Percentiles rank a stretch among this genome's conserved stretches.
Conservation (phyloP, 2,888 invertebrate species). For the Glaucopsyche alexis region DNA sequence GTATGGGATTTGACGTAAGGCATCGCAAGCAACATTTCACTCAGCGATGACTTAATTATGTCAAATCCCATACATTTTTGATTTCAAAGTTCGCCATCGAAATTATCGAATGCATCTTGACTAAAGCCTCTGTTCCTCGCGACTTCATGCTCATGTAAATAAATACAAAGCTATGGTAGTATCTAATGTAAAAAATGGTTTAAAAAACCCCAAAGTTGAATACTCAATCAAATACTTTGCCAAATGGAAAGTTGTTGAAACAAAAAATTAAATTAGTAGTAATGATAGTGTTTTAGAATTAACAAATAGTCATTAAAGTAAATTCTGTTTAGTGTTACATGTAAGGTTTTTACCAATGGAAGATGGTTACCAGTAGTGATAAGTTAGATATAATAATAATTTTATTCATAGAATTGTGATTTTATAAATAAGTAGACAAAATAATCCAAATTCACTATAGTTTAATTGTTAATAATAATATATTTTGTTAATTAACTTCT, state of each 20-base stretch:
- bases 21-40: no score
- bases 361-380: slow-evolving; percentile 20
- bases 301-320: slow-evolving; percentile 20
- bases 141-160: no score
- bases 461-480: not conserved
- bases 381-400: not conserved
- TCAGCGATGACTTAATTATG: no score
- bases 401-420: slow-evolving; percentile 14
- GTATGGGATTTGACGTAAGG: no score
- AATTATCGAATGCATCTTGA: no score
- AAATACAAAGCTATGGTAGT: no score
- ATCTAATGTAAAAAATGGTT: no score
- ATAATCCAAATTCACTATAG: not conserved
- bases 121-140: no score
- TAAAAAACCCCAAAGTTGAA: not conserved
- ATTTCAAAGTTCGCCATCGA: no score
- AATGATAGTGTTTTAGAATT: not conserved
- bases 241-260: not conserved
- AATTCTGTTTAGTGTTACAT: not conserved
- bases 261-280: not conserved
- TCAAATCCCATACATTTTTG: no score
- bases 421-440: slow-evolving; percentile 7
- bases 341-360: not conserved
- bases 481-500: no score
- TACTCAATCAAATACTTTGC: slow-evolving; percentile 1